phyloP scores from a whole-genome alignment of 2,888 invertebrate species.

The Melipona beecheii region DNA sequence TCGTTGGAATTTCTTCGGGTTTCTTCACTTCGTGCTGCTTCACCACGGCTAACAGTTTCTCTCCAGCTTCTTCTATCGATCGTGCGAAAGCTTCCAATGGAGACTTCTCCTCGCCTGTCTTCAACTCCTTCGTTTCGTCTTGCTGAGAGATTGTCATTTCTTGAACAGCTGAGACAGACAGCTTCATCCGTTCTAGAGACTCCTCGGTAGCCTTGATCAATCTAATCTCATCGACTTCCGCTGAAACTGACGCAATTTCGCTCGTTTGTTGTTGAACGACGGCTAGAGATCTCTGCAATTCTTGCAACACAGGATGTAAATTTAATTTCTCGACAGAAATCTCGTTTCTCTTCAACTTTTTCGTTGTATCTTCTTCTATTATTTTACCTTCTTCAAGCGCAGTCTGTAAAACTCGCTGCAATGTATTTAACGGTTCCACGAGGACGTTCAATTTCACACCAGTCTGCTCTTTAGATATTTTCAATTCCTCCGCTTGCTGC shows the following conservation, averaged over 20 bases:
- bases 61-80: constrained; percentile 51
- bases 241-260: constrained; percentile 1
- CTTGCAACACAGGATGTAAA: constrained; percentile 62
- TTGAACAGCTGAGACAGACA: constrained; percentile 52
- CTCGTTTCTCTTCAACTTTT: constrained; percentile 7
- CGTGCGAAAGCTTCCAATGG: constrained; percentile 83
- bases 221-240: neutral
- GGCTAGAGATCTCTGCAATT: constrained; percentile 71
- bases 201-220: constrained; percentile 31
- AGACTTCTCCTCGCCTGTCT: constrained; percentile 31
- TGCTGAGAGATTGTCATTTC: constrained; percentile 28
- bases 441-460: constrained; percentile 49
- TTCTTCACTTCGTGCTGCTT: constrained; percentile 34
- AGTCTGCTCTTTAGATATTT: constrained; percentile 29
- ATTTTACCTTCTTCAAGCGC: constrained; percentile 30
- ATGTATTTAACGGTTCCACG: constrained; percentile 61
- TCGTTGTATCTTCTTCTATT: constrained; percentile 5
- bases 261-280: constrained; percentile 67
- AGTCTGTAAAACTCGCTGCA: constrained; percentile 53
- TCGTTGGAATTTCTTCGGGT: neutral
- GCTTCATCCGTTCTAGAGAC: constrained; percentile 48
- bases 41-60: constrained; percentile 25
- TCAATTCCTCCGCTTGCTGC: constrained; percentile 31
- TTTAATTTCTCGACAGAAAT: constrained; percentile 34
- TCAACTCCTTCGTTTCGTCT: constrained; percentile 24